Base-by-base conservation (phyloP, 2,113 vertebrate species). In the Erpornis zantholeuca region DNA sequence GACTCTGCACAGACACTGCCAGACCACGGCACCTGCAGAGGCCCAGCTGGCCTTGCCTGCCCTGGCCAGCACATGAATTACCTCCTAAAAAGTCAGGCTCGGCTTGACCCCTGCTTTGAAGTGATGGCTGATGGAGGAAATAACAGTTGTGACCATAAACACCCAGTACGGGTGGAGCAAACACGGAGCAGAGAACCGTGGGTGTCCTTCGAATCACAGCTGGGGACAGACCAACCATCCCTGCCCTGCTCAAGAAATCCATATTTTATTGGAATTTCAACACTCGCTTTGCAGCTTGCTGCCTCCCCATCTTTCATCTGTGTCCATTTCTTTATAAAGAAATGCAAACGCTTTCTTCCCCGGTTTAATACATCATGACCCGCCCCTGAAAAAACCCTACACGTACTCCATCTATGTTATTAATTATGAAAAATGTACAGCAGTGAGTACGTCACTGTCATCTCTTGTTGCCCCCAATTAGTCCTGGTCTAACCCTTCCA, bases 371-470 rank as follows among this genome's bases (percentile, higher is more conserved):
- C 57, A 52, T 36, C 44, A 3, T 21, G 65, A 28, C n/a, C 78
- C 13, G 12, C 73, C 61, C n/a, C 71, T 73, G 90, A 29, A 35
- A 36, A 42, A 42, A 1, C 12, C 33, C 42, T 14, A 2, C 28
- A 20, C 17, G 0, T 29, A 13, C 80, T 29, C 82, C 27, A 19
- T 15, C 7, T 0, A 0, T 47, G 42, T n/a, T 63, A 90, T 61
- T 93, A 82, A 64, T 19, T 3, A 1, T 5, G 31, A 69, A 31
- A 79, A 85, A 56, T 0, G 1, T 7, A 10, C 65, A 60, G 9
- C 40, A n/a, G 29, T 29, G 64, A 92, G 56, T 25, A 7, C 11
- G 8, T 49, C 87, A 6, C 70, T 56, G 82, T 18, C 85, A 76
- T 44, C 69, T 44, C 22, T 5, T 12, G 7, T 21, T 85, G 53